These are phyloP conservation scores for Drosophila niveifrons DNA, from an alignment of 2,888 invertebrate genomes.

Conservation along the genomic window DNA sequence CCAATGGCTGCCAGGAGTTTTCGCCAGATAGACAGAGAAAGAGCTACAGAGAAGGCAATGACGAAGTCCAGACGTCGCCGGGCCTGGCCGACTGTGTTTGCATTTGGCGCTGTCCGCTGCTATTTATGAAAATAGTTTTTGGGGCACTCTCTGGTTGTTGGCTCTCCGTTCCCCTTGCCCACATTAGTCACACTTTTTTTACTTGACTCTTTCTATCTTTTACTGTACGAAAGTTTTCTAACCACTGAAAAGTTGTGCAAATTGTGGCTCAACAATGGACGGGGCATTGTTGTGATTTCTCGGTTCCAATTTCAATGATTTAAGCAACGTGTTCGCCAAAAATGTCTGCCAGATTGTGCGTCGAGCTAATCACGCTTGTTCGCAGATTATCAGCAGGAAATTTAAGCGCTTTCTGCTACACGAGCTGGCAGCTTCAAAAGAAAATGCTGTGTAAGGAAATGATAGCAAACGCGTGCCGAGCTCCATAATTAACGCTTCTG, in stretches of 20 bases:
- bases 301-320: conserved; percentile 68
- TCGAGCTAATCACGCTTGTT: conserved; percentile 58
- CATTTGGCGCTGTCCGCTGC: conserved; percentile 63
- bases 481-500: conserved; percentile 52
- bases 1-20: conserved; percentile 46
- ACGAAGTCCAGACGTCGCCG: conserved; percentile 65
- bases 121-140: conserved; percentile 79
- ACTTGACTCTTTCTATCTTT: conserved; percentile 21
- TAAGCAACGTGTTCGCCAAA: conserved; percentile 30
- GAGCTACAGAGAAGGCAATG: conserved; percentile 37
- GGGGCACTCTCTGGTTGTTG: conserved; percentile 20
- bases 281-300: conserved; percentile 69
- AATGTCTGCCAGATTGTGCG: background rate
- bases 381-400: conserved; percentile 30
- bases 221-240: conserved; percentile 63
- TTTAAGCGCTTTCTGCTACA: conserved; percentile 28
- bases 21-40: conserved; percentile 25
- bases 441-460: conserved; percentile 7
- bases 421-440: conserved; percentile 17
- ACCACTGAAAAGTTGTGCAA: conserved; percentile 78
- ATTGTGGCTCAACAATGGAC: conserved; percentile 71
- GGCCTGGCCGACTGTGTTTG: conserved; percentile 45
- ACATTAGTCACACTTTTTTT: background rate
- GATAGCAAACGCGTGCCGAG: conserved; percentile 2
- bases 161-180: background rate